These are phyloP conservation scores for Silurus glanis DNA, from an alignment of 2,113 vertebrate genomes.

Conservation along the genomic window DNA sequence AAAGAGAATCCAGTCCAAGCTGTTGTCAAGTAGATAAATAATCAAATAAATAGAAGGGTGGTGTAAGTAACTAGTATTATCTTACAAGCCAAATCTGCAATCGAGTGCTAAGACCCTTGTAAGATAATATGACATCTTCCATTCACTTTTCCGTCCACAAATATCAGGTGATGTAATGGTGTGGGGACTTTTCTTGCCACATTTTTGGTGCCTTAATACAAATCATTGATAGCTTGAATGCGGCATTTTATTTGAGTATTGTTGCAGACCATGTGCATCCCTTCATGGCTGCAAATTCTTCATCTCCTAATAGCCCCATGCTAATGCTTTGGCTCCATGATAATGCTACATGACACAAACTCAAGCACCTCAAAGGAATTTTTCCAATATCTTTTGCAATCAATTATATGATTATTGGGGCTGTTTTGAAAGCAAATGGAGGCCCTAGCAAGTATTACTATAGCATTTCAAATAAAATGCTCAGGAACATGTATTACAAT, in stretches of 20 bases:
- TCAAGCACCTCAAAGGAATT: not conserved
- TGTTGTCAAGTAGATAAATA: not conserved
- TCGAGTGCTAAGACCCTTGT: not conserved
- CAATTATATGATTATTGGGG: not conserved
- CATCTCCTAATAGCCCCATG: too few species aligned
- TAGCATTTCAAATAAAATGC: not conserved
- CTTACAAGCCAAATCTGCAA: not conserved
- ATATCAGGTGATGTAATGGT: not conserved
- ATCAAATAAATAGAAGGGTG: not conserved
- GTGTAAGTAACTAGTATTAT: not conserved
- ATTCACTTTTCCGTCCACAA: not conserved
- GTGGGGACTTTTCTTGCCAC: not conserved
- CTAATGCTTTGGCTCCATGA: not conserved
- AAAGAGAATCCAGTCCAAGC: not conserved
- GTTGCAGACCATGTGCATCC: not conserved
- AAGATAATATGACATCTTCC: not conserved
- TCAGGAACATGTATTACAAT: not conserved
- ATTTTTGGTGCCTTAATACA: not conserved
- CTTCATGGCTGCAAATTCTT: too few species aligned
- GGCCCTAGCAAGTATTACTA: not conserved
- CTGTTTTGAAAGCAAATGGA: not conserved
- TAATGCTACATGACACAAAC: not conserved
- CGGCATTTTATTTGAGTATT: not conserved
- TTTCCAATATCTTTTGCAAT: not conserved
- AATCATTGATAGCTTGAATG: not conserved